Conservation (phyloP, 2,113 vertebrate genomes). For the Nothobranchius kuhntae region DNA sequence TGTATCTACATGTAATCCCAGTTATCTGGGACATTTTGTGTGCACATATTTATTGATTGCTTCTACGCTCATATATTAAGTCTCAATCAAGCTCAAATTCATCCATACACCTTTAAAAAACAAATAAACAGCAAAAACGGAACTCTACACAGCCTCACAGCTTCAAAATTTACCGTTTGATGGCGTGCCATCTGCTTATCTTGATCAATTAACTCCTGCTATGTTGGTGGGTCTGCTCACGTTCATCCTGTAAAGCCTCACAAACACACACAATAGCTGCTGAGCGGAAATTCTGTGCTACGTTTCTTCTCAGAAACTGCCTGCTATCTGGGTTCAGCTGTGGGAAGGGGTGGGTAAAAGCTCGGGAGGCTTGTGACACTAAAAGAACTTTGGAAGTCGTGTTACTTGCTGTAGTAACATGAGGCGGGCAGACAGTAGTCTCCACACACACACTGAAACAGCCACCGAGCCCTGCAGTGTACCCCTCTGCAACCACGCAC, state of each 20-base stretch:
- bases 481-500: constrained; percentile 4
- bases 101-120: neutral
- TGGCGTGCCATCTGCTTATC: constrained; percentile 38
- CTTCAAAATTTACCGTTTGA: constrained; percentile 46
- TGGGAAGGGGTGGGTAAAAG: constrained; percentile 24
- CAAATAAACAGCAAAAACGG: neutral
- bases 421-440: constrained; percentile 18
- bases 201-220: constrained; percentile 40
- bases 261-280: constrained; percentile 14
- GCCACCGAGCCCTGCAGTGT: constrained; percentile 29
- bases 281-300: constrained; percentile 48
- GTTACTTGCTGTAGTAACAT: constrained; percentile 46
- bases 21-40: constrained; percentile 56
- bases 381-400: constrained; percentile 46
- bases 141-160: neutral
- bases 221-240: constrained; percentile 33
- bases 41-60: constrained; percentile 35
- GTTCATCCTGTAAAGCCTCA: constrained; percentile 47
- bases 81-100: neutral
- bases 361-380: constrained; percentile 40
- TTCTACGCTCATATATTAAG: constrained; percentile 19
- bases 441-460: constrained; percentile 9
- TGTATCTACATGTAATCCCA: constrained; percentile 40
- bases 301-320: constrained; percentile 47
- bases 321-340: constrained; percentile 12